Percentiles rank a stretch among this genome's conserved stretches.
phyloP scores from a whole-genome alignment of 30 jellyfish, hydroid and myxozoan species.

The Hydra vulgaris region DNA sequence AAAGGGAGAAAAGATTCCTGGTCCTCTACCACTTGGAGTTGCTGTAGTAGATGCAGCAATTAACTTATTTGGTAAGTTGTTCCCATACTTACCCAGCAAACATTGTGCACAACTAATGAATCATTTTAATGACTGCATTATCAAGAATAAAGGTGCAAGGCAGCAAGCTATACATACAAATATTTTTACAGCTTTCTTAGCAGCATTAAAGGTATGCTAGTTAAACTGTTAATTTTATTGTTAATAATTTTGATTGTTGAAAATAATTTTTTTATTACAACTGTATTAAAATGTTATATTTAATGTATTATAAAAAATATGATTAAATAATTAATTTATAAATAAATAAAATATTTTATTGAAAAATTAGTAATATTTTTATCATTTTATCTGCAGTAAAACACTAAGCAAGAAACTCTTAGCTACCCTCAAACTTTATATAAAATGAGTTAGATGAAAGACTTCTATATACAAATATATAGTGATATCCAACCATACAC shows the following conservation, averaged over 20 bases:
- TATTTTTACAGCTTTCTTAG: slow-evolving; percentile 82
- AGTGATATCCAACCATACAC: too few species aligned
- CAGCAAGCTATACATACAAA: slow-evolving; percentile 97
- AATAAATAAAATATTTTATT: too few species aligned
- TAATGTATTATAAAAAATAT: too few species aligned
- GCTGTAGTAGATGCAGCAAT: slow-evolving; percentile 94
- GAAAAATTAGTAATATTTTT: too few species aligned
- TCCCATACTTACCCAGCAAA: slow-evolving; percentile 64
- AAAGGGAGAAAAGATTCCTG: slow-evolving; percentile 78
- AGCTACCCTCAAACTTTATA: too few species aligned
- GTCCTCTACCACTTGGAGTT: slow-evolving; percentile 98
- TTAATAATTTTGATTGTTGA: too few species aligned
- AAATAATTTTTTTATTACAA: not conserved
- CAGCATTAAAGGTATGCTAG: slow-evolving; percentile 94
- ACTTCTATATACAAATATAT: too few species aligned
- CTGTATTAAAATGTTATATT: not conserved
- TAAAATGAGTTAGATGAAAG: too few species aligned
- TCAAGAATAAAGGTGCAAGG: slow-evolving; percentile 80
- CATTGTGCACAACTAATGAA: slow-evolving; percentile 90
- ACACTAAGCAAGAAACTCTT: too few species aligned
- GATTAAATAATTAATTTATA: too few species aligned
- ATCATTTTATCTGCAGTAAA: too few species aligned
- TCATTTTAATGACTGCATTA: slow-evolving; percentile 84
- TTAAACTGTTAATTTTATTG: too few species aligned
- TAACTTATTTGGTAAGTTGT: slow-evolving; percentile 67